A percentile compares a stretch with the other conserved stretches of the same genome.
phyloP scores from a whole-genome alignment of 2,113 vertebrate genomes.

The Butorides virescens region DNA sequence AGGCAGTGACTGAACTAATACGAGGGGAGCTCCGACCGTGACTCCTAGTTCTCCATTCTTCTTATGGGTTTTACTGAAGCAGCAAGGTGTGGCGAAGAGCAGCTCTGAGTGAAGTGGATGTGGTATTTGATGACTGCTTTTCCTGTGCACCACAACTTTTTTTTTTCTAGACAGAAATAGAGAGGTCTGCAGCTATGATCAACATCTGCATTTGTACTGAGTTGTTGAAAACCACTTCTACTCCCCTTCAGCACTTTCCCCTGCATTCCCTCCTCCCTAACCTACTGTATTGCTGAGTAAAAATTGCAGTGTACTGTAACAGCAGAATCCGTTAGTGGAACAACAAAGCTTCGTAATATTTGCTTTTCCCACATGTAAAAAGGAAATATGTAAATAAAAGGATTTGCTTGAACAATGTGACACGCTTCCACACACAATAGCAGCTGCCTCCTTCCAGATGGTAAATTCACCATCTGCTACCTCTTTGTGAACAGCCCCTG shows the following conservation, averaged over 20 bases:
- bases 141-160: neutral
- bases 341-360: neutral
- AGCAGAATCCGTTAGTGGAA: neutral
- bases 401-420: neutral
- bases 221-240: neutral
- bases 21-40: neutral
- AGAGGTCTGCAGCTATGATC: neutral
- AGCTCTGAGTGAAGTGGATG: neutral
- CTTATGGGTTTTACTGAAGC: neutral
- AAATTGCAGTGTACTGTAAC: neutral
- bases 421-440: neutral
- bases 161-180: neutral
- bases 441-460: neutral
- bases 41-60: neutral
- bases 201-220: neutral
- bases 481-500: neutral
- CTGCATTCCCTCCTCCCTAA: neutral
- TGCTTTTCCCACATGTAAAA: neutral
- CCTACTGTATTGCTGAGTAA: neutral
- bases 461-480: neutral
- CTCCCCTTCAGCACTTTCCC: neutral
- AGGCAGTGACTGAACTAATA: neutral
- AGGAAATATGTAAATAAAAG: neutral
- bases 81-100: neutral
- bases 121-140: neutral